Base-by-base conservation (phyloP, 1,140 invertebrate genomes). In the Achroia grisella region DNA sequence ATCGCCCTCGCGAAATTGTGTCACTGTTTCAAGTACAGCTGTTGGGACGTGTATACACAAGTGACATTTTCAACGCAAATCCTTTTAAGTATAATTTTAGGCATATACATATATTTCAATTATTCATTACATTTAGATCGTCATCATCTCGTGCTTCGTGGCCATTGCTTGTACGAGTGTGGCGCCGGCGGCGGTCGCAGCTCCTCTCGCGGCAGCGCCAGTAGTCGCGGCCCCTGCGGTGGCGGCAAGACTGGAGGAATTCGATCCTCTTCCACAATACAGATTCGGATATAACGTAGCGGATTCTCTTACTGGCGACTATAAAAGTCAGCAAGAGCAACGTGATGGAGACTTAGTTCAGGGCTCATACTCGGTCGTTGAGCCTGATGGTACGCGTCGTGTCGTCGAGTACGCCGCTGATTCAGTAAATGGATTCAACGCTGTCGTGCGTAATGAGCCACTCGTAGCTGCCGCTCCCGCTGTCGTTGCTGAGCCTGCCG, bases 251-350 rank as follows among this genome's bases (percentile, higher is more conserved):
- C 55, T 80, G 0, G 87, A 87, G 50, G 84, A 87, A 37, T 88
- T 88, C 56, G 86, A 89, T 50, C 87, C 89, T 2, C 87, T 90
- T 44, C 89, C 90, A 1, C 89, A 90, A 42, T 92, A 92, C 81
- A 86, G 88, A 50, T 92, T 90, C 51, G 87, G 87, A n/a, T 91
- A 91, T 56, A 88, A 90, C 51, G 89, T 92, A 3, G 89, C 90
- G 44, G 90, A 91, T 57, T 87, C 82, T 4, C 69, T 84, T 47
- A 86, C 83, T 30, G 84, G 88, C 31, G 86, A 88, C 55, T 80
- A 79, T 56, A 87, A 88, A 56, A 79, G 71, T 48, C 82, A 86
- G 37, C 62, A 65, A 6, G 86, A 88, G 44, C 72, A 78, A 48
- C 74, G 87, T 39, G 70, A 79, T 43, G 91, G 90, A 13, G 90